Conservation (phyloP, 2,888 invertebrate species). For the Volucella inflata region DNA sequence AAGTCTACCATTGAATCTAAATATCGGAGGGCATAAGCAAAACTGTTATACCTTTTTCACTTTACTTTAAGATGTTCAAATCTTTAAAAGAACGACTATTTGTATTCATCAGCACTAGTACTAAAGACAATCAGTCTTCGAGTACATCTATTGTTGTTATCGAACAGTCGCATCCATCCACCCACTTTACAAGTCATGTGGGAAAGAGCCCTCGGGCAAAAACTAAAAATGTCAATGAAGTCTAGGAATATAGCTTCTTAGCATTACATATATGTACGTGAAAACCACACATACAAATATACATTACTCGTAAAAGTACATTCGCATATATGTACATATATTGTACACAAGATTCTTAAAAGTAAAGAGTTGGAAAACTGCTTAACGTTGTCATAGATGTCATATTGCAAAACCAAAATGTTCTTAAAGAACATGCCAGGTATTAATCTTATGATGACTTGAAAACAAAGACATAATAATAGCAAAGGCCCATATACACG, state of each 20-base stretch:
- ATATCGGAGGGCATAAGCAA: neutral
- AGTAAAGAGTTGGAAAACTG: conserved; percentile 38
- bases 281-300: conserved; percentile 7
- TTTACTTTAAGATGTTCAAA: neutral
- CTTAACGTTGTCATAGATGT: conserved; percentile 27
- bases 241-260: conserved; percentile 11
- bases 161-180: conserved; percentile 46
- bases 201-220: conserved; percentile 49
- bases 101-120: neutral
- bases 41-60: neutral
- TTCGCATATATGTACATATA: too few species aligned
- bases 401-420: conserved; percentile 17
- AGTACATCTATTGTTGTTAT: conserved; percentile 61
- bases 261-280: neutral
- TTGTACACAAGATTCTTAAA: neutral
- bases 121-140: conserved; percentile 58
- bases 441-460: conserved; percentile 62
- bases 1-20: conserved; percentile 29
- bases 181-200: conserved; percentile 63
- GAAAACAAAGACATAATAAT: conserved; percentile 45
- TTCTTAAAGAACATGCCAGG: conserved; percentile 26
- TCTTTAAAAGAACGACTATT: neutral
- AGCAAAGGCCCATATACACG: conserved; percentile 8
- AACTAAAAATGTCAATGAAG: conserved; percentile 51
- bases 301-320: conserved; percentile 27